Evolutionary conservation across 92 coral and sea anemone genomes (phyloP), one percentile per base, ranked within the genome.

Genomic region (Umimayanthus kanabou): DNA sequence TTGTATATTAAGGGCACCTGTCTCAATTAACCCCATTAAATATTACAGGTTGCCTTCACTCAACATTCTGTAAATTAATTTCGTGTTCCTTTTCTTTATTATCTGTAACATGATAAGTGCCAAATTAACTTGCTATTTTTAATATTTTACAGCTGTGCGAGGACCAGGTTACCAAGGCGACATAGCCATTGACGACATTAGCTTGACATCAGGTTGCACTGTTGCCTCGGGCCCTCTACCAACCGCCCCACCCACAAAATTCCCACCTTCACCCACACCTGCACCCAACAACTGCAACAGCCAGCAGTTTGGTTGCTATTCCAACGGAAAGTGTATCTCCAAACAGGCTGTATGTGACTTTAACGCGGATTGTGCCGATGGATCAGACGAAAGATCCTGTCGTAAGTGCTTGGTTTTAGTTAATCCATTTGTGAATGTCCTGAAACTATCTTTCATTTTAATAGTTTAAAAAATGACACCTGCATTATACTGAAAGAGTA

Each of bases 121-220:
- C n/a, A 45, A 50, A n/a, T 29, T 72, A 11, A 55, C 15, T 11
- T 20, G 20, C 28, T 6, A 20, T 10, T 55, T 39, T 11, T 47
- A 26, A 39, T 86, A 18, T 50, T 90, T 81, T 71, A 28, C 69
- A 97, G 98, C 93, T 70, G 79, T 93, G 13, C 93, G 98, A 72
- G 99, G 98, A 26, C 76, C 79, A 55, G 93, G 98, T 43, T 97
- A 92, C 93, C 88, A 77, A 40, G 96, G 98, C 9, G 99, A 97
- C 89, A 92, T 95, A 13, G 99, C 99, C 55, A 93, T 97, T 69
- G 99, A 97, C 75, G 99, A 97, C 85, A 87, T 97, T 75, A 95
- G 98, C 85, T 80, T 97, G 45, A 91, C 96, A 9, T 85, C 90
- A 0, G 87, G 90, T 13, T 97, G 99, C 86, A 85, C 47, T 10